Evolutionary conservation across 1,140 invertebrate species (phyloP), one percentile per base, ranked within the genome.

Genomic region (Polypedilum pembai): DNA sequence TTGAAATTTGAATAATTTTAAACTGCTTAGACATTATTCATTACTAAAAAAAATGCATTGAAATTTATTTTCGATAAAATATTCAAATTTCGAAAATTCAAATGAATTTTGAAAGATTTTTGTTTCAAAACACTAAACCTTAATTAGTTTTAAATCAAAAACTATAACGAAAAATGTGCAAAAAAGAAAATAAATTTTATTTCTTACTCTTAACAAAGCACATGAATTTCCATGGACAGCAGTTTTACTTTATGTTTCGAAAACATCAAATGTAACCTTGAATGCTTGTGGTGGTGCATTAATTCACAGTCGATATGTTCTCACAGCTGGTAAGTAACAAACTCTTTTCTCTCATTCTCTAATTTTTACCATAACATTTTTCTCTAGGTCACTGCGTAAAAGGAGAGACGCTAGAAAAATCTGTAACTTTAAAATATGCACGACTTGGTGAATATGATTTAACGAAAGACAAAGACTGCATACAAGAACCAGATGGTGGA

Each of bases 221-320:
- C 85, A 87, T 74, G 88, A 89, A 77, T 89, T 87, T 76, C 90
- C 90, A 0, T 93, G 91, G 91, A 88, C 91, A 85, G 87, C 85
- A 0, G 79, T 92, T 1, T 78, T 93, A 17, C 85, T 89, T 76
- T 92, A 92, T 76, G 79, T 83, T 65, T 80, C 81, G 74, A 80
- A 69, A 69, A 69, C 17, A 69, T 20, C 17, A 18, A 69, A 69
- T 5, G 1, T 21, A 1, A 69, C 65, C 8, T 3, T 69, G 4
- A 69, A 21, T 20, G 65, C 65, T 20, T 90, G 89, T 76, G 88
- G 87, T 1, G 89, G 87, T 0, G 82, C 85, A 3, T 79, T 90
- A 1, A 83, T 90, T 41, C 86, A 83, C 40, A 79, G 84, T 63
- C 74, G 81, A 1, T 86, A 87, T 76, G 83, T 90, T 15, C 40